phyloP scores from a whole-genome alignment of 2,797 vertebrate genomes.

The Argyrosomus regius region DNA sequence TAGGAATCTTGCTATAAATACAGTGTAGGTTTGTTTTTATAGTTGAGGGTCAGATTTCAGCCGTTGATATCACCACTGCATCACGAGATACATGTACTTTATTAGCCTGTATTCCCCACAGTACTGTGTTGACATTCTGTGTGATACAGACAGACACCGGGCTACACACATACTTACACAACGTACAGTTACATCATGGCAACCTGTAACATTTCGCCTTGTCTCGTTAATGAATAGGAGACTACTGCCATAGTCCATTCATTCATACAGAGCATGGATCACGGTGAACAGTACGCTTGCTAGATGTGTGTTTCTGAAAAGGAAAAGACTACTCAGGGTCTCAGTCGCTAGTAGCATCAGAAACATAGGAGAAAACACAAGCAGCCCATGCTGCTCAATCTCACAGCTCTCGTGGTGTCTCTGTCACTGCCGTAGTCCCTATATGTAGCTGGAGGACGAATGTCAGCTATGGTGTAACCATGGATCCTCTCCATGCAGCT shows the following conservation, averaged over 20 bases:
- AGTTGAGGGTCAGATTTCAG: not conserved
- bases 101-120: not conserved
- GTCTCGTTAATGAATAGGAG: not conserved
- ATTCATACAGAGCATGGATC: not conserved
- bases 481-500: not conserved
- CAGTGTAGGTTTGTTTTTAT: slow-evolving; percentile 9
- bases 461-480: not conserved
- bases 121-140: slow-evolving; percentile 10
- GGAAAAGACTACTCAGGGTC: not conserved
- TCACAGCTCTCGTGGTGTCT: not conserved
- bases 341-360: not conserved
- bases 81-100: not conserved
- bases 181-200: not conserved
- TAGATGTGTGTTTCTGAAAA: not conserved
- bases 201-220: too few relatives aligned
- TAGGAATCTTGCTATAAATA: not conserved
- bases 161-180: not conserved
- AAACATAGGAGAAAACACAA: not conserved
- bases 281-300: not conserved
- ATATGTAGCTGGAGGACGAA: not conserved
- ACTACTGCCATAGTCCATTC: too few relatives aligned
- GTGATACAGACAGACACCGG: not conserved
- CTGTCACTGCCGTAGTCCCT: accelerated
- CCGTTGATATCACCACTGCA: not conserved
- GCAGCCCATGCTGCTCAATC: not conserved